Percentiles rank a stretch among this genome's conserved stretches.
Evolutionary conservation across 1,140 invertebrate genomes (phyloP).

Genomic region (Scylla paramamosain): DNA sequence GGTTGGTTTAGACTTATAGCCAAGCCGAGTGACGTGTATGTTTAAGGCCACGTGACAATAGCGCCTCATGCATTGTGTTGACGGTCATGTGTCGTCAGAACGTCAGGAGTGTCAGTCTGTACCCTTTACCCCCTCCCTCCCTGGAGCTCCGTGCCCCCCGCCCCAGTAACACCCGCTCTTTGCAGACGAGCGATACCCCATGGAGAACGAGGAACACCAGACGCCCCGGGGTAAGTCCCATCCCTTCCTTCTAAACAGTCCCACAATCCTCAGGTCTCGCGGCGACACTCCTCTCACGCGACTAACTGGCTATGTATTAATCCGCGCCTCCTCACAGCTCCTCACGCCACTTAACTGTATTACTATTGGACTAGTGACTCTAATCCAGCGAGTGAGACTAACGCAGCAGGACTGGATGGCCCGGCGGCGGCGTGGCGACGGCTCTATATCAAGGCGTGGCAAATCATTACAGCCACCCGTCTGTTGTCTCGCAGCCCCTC

Average conservation of each 20-base stretch:
- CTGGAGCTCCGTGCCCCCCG: neutral
- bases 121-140: neutral
- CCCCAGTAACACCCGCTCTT: conserved; percentile 59
- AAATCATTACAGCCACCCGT: neutral
- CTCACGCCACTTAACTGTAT: neutral
- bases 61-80: neutral
- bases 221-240: conserved; percentile 60
- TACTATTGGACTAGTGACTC: neutral
- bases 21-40: too few species aligned
- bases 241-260: neutral
- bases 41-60: too few species aligned
- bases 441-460: neutral
- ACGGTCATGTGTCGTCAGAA: neutral
- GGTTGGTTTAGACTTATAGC: neutral
- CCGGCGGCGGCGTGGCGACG: neutral
- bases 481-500: neutral
- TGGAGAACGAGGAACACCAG: conserved; percentile 59
- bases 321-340: neutral
- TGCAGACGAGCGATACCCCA: conserved; percentile 72
- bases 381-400: conserved; percentile 20
- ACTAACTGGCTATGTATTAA: conserved; percentile 24
- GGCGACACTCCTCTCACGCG: neutral
- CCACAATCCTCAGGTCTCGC: neutral
- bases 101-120: neutral
- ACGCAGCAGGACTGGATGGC: neutral